Conservation (phyloP, 2,797 vertebrate species). For the Menidia menidia region DNA sequence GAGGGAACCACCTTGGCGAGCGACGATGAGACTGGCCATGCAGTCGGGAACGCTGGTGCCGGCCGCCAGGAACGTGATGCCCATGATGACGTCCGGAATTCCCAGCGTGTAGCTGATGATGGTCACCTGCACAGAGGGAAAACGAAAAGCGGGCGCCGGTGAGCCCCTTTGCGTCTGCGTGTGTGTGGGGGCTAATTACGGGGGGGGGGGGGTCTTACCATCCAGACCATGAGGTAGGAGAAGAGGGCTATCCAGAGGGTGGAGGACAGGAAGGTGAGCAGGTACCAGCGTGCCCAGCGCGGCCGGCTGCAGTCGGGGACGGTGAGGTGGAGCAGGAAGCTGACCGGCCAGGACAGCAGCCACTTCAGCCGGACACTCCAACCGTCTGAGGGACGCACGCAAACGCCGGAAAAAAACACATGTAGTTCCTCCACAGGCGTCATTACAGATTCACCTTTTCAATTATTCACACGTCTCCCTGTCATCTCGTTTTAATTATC, state of each 20-base stretch:
- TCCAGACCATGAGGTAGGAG: conserved; percentile 91
- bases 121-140: conserved; percentile 76
- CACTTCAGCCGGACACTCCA: conserved; percentile 74
- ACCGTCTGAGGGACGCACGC: conserved; percentile 60
- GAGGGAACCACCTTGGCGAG: conserved; percentile 78
- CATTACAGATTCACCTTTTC: conserved; percentile 38
- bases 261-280: conserved; percentile 83
- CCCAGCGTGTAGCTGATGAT: conserved; percentile 85
- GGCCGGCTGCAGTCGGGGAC: conserved; percentile 83
- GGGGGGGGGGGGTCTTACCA: conserved; percentile 74
- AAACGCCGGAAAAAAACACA: conserved; percentile 4
- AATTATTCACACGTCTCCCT: conserved; percentile 41
- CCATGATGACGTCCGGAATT: conserved; percentile 88
- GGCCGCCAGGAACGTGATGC: conserved; percentile 87
- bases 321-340: conserved; percentile 79
- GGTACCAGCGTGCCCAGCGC: conserved; percentile 84
- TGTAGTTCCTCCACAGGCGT: conserved; percentile 5
- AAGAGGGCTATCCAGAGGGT: conserved; percentile 87
- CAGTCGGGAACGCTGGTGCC: conserved; percentile 89
- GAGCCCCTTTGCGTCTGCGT: background rate
- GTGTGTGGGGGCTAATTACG: background rate
- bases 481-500: conserved; percentile 38
- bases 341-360: conserved; percentile 84
- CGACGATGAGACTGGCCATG: conserved; percentile 87
- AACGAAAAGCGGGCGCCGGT: background rate